Base-by-base conservation (phyloP, 2,888 invertebrate species). In the Amiota communis region DNA sequence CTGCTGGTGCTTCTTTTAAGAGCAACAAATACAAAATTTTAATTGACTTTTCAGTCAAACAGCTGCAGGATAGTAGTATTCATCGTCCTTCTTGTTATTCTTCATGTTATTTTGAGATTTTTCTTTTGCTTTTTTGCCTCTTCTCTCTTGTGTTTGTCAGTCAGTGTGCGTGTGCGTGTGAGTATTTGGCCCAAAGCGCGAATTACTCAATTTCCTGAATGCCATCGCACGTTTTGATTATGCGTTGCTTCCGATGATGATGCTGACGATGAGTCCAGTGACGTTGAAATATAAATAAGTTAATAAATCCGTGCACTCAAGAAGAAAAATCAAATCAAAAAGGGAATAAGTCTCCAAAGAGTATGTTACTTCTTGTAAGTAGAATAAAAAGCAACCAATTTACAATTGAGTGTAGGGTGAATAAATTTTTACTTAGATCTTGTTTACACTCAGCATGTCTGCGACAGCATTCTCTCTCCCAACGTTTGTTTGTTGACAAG, bases 1-100 rank as follows among this genome's bases (percentile, higher is more conserved):
- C 8, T 36, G 36, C 8, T 36, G 8, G 4, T 51, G 6, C 36
- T 36, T 63, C 1, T 65, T 65, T 65, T 65, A 11, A 17, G 15
- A 15, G 65, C 65, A 15, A 15, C 57, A 59, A 59, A 59, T 48
- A 48, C 57, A 10, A 48, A 48, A 17, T 65, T 65, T 65, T 65
- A 65, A 65, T 65, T 65, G 65, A 65, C 65, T 65, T 48, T 65
- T 15, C 65, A 56, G 46, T 47, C 70, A 57, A 53, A 57, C 57
- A 70, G 15, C 56, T 57, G 57, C 70, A 70, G 59, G 65, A 11
- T 15, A 9, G 13, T 23, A 17, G 36, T 23, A 61, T 6, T 23
- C n/a, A 17, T 56, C 56, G 56, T 9, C 56, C 11, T 20, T 17
- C 11, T 49, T 51, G 15, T 10, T 17, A 6, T 20, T 23, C 11